Evolutionary conservation across 2,113 vertebrate species (phyloP), one percentile per base, ranked within the genome.

Genomic region (Cryptomyrus ogoouensis): DNA sequence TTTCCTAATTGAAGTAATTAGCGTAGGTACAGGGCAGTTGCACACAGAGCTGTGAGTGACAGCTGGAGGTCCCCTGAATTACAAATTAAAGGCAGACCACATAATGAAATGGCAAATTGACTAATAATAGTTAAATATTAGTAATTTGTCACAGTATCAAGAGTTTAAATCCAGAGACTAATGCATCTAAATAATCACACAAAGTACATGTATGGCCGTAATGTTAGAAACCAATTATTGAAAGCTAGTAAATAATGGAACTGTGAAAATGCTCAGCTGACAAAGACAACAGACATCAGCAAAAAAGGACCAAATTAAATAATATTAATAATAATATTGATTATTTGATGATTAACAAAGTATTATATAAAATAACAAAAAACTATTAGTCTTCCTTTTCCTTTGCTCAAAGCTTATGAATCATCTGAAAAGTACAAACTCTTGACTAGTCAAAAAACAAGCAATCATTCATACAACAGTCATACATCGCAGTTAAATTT

Each of bases 41-140:
- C 50, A 53, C 46, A 56, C 50, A 27, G 50, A 87, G 85, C 46
- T 53, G 49, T 56, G 50, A 87, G 47, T 87, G 85, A 56, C 85
- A 87, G 85, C 49, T 31, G 47, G 85, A 53, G 50, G 85, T 42
- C 50, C 50, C 17, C 47, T 87, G 50, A 87, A 87, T 87, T 87
- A 87, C 85, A 31, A 35, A 87, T 87, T 52, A 53, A 87, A 87
- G 85, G 24, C 44, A 53, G n/a, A 56, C 50, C 50, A 53, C 85
- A 53, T 87, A 87, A 87, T 87, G 85, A 87, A 31, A 53, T 87
- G 85, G 85, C 27, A 87, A 87, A 87, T 87, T 87, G 50, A 87
- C 53, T 35, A 56, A 87, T 87, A 87, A 87, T 87, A 47, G 85
- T 87, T 87, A 87, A 87, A 53, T 87, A 87, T 87, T 53, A 87